phyloP scores from a whole-genome alignment of 2,888 invertebrate species.

The Ctena decussata region DNA sequence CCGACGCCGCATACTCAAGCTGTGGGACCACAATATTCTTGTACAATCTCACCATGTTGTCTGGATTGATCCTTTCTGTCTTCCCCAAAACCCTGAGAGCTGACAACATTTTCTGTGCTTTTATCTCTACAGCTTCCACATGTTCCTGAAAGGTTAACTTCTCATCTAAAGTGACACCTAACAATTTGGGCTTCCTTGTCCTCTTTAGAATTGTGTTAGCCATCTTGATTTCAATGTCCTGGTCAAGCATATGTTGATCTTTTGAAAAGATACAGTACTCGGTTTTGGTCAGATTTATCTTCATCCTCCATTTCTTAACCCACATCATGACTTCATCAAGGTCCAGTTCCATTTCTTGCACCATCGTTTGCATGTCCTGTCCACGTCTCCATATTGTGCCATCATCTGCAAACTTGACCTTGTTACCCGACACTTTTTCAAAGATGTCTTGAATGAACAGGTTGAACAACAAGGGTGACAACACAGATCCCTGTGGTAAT shows the following conservation, averaged over 20 bases:
- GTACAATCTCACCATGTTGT: slow-evolving; percentile 7
- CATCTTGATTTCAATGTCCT: background rate
- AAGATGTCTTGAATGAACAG: slow-evolving; percentile 24
- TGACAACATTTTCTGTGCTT: too few relatives aligned
- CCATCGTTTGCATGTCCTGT: background rate
- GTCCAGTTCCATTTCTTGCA: background rate
- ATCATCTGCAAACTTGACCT: too few relatives aligned
- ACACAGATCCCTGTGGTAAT: too few relatives aligned
- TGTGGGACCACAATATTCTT: slow-evolving; percentile 13
- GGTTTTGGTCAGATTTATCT: slow-evolving; percentile 9
- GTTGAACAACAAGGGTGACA: too few relatives aligned
- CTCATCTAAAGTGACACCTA: slow-evolving; percentile 24
- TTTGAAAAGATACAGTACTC: background rate
- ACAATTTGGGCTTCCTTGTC: background rate
- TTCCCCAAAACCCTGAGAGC: background rate
- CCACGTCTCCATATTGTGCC: slow-evolving; percentile 38
- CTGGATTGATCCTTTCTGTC: background rate
- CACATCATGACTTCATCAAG: slow-evolving; percentile 3
- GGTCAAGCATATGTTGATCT: background rate
- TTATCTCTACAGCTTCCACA: background rate
- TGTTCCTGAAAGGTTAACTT: slow-evolving; percentile 17
- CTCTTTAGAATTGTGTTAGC: background rate
- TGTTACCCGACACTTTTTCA: background rate
- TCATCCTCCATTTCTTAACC: slow-evolving; percentile 25
- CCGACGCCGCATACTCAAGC: slow-evolving; percentile 28